Conservation (phyloP, 2,797 vertebrate genomes). For the Pseudochirops cupreus region DNA sequence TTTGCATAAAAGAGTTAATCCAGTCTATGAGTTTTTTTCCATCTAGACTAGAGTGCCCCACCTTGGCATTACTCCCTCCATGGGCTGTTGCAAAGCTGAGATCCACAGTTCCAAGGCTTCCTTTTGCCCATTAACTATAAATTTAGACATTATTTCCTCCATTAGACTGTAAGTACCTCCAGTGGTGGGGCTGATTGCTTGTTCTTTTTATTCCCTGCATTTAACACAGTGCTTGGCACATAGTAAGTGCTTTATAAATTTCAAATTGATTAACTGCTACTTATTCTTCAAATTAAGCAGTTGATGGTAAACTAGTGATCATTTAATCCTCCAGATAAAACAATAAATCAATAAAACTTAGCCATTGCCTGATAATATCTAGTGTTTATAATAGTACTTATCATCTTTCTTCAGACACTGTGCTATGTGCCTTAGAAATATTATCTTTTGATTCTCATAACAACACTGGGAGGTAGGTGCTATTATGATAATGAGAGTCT, state of each 20-base stretch:
- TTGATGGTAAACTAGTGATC: background rate
- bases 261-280: background rate
- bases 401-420: background rate
- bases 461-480: background rate
- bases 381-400: background rate
- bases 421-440: background rate
- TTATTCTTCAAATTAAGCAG: background rate
- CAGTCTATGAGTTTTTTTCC: background rate
- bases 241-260: background rate
- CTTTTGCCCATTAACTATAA: background rate
- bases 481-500: background rate
- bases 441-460: background rate
- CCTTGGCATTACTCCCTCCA: background rate
- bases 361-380: background rate
- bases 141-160: background rate
- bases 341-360: background rate
- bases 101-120: background rate
- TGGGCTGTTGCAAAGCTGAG: background rate
- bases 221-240: background rate
- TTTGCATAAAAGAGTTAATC: background rate
- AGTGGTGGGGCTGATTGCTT: background rate
- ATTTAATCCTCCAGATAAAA: background rate
- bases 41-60: background rate
- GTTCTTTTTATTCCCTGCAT: background rate
- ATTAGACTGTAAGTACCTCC: background rate